Base-by-base conservation (phyloP, 2,797 vertebrate species). In the Amniataba percoides region DNA sequence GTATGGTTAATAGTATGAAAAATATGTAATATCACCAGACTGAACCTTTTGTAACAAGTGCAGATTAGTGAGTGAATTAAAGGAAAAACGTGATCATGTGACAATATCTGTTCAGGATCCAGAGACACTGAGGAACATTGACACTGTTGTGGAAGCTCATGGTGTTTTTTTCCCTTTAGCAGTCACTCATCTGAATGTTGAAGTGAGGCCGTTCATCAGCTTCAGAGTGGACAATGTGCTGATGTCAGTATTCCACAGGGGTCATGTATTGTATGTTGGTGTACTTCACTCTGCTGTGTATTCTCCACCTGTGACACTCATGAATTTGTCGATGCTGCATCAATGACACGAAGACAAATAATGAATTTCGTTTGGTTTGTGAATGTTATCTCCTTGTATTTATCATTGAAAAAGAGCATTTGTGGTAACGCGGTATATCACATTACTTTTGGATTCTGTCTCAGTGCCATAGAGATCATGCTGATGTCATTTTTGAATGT, bases 401-500 rank as follows among this genome's bases (percentile, higher is more conserved):
- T 82, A 16, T 80, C 82, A 71, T 67, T 63, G 49, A 52, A 49
- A 36, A 55, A 52, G 25, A 68, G 40, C 15, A 72, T 73, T 67
- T 70, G 45, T 81, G 34, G 23, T 61, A 36, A 42, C 4, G 67
- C 77, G 63, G 49, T 69, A 27, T 82, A 49, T 63, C 52, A 86
- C 60, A 8, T 58, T 43, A 39, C 48, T 76, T 84, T 31, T 58
- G 18, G 34, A 61, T 74, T 70, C 55, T 82, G 65, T 84, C 66
- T 73, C 64, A 40, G 87, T 89, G 92, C 91, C 91, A 89, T 79
- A 84, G 59, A 77, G 27, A 69, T 89, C 68, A 75, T 75, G 80
- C 85, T 81, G 87, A 85, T 80, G 1, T 77, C 78, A 68, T 58
- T 70, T 3, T 53, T 81, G 82, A 93, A 95, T 92, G 93, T 93